Base-by-base conservation (phyloP, 1,140 invertebrate genomes). In the Nasonia vitripennis region DNA sequence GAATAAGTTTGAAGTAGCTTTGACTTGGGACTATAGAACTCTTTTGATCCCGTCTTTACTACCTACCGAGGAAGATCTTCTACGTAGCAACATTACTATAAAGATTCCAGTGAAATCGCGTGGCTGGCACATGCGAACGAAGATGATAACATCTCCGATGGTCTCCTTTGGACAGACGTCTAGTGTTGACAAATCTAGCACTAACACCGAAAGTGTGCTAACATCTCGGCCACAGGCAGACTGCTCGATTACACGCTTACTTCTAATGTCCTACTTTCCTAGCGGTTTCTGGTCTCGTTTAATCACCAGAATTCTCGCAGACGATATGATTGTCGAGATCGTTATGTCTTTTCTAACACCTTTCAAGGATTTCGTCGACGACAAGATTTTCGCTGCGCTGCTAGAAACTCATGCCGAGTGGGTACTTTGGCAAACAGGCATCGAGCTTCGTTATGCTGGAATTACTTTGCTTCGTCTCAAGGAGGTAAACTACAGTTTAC, bases 1-100 rank as follows among this genome's bases (percentile, higher is more conserved):
- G 55, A 98, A 98, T 92, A 99, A 99, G 94, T 99, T 99, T 93
- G 99, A 99, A 93, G 96, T 99, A 41, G 99, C 99, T 0, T 93
- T 99, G 17, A 98, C 98, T n/a, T 99, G 98, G 97, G 98, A 99
- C 91, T 97, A 96, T 34, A 92, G 98, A 7, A 97, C 97, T 20
- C 92, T 99, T 20, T 93, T 99, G 2, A 98, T 99, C 88, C 98
- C 99, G 1, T 98, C 98, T 0, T 93, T 99, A 37, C 92, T 99
- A 87, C 98, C 98, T 0, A 95, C 96, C 0, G 97, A 98, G 92
- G 95, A 97, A 84, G 95, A 96, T 51, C 93, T 95, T 85, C 89
- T 91, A 75, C 93, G 91, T 0, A 93, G 91, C n/a, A 93, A 93
- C 86, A 91, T 93, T 80, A 87, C 90, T 82, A 93, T 95, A 5